Percentiles rank a stretch among this genome's conserved stretches.
phyloP scores from a whole-genome alignment of 2,888 invertebrate genomes.

The Brachylomia viminalis region DNA sequence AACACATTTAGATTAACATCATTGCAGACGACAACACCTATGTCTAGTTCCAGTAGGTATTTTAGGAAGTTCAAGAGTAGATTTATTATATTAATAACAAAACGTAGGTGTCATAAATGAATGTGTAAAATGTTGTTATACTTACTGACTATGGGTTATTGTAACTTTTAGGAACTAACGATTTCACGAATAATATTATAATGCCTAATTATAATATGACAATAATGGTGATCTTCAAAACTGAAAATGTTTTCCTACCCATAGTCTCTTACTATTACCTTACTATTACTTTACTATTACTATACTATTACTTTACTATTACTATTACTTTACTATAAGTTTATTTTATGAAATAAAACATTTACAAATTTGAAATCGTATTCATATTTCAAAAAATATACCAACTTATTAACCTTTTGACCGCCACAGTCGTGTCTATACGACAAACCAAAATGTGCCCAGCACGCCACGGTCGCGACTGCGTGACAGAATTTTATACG shows the following conservation, averaged over 20 bases:
- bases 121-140: conserved; percentile 29
- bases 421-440: too few species aligned
- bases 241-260: neutral
- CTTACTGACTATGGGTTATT: conserved; percentile 35
- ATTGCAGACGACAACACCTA: neutral
- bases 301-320: conserved; percentile 38
- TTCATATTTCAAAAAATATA: too few species aligned
- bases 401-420: too few species aligned
- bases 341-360: too few species aligned
- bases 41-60: neutral
- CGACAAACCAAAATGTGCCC: too few species aligned
- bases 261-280: conserved; percentile 21
- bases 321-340: too few species aligned
- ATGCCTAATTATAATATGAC: neutral
- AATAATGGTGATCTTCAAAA: conserved; percentile 8
- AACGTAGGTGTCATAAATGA: conserved; percentile 19
- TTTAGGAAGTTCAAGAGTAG: conserved; percentile 14
- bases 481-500: too few species aligned
- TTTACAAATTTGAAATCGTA: too few species aligned
- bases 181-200: neutral
- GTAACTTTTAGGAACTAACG: neutral
- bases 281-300: conserved; percentile 20
- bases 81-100: conserved; percentile 10
- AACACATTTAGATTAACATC: neutral
- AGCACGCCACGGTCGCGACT: too few species aligned